These are phyloP conservation scores for Syngnathus typhle DNA, from an alignment of 2,113 vertebrate genomes.

Conservation along the genomic window DNA sequence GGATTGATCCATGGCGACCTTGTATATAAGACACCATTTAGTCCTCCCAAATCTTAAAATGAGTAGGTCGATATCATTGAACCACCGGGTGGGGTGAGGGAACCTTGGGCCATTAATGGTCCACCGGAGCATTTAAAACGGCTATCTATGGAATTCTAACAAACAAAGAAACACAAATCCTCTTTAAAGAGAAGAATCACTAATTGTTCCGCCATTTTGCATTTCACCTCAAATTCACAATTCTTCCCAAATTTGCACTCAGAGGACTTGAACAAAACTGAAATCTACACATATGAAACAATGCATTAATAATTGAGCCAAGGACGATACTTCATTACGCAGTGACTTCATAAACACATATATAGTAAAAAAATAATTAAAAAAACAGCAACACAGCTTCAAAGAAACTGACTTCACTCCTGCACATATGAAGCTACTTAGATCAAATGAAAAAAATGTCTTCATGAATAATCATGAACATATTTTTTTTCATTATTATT, in stretches of 20 bases:
- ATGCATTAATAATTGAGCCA: background rate
- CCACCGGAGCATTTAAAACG: background rate
- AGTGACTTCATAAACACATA: background rate
- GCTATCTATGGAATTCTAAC: background rate
- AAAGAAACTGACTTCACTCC: background rate
- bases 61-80: background rate
- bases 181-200: background rate
- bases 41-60: background rate
- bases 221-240: background rate
- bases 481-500: background rate
- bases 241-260: background rate
- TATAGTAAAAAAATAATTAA: background rate
- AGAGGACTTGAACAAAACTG: background rate
- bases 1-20: background rate
- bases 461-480: too few relatives aligned
- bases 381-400: background rate
- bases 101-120: background rate
- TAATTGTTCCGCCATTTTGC: background rate
- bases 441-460: too few relatives aligned
- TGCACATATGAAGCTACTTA: background rate
- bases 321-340: background rate
- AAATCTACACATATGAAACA: background rate
- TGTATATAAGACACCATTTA: background rate
- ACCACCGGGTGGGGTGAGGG: background rate
- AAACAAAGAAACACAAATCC: background rate